A percentile compares a stretch with the other conserved stretches of the same genome.
phyloP scores from a whole-genome alignment of 2,113 vertebrate genomes.

The Chaetorhynchus papuensis region DNA sequence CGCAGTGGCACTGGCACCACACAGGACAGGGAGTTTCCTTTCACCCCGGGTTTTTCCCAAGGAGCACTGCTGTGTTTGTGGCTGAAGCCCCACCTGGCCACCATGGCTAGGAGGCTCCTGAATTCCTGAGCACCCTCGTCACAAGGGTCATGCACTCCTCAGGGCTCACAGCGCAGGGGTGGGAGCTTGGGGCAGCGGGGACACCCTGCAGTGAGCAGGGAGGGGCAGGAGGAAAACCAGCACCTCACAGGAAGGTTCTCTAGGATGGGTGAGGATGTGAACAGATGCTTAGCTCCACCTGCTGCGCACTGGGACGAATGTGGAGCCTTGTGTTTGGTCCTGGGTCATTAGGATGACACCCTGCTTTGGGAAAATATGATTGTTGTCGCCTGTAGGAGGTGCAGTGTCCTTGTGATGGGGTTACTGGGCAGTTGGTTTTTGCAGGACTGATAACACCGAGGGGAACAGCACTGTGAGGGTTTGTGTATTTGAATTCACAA shows the following conservation, averaged over 20 bases:
- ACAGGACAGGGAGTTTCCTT: accelerated
- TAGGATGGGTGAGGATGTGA: not conserved
- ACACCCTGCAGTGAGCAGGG: not conserved
- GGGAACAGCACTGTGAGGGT: accelerated
- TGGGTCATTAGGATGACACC: accelerated
- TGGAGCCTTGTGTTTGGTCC: not conserved
- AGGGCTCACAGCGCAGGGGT: not conserved
- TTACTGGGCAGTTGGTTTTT: not conserved
- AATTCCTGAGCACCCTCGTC: accelerated
- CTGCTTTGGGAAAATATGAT: accelerated
- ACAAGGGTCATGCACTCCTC: accelerated
- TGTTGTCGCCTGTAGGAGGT: accelerated
- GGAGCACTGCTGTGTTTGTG: not conserved
- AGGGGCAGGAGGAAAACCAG: not conserved
- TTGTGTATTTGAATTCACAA: not conserved
- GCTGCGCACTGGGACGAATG: accelerated
- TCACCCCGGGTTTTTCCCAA: not conserved
- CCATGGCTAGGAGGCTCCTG: not conserved
- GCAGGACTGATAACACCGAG: accelerated
- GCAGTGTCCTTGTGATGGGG: accelerated
- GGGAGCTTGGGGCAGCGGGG: not conserved
- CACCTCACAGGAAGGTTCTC: not conserved
- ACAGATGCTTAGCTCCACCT: not conserved
- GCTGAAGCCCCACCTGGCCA: not conserved
- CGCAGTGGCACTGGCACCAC: accelerated